phyloP scores from a whole-genome alignment of 2,113 vertebrate species.

The Varanus komodoensis region DNA sequence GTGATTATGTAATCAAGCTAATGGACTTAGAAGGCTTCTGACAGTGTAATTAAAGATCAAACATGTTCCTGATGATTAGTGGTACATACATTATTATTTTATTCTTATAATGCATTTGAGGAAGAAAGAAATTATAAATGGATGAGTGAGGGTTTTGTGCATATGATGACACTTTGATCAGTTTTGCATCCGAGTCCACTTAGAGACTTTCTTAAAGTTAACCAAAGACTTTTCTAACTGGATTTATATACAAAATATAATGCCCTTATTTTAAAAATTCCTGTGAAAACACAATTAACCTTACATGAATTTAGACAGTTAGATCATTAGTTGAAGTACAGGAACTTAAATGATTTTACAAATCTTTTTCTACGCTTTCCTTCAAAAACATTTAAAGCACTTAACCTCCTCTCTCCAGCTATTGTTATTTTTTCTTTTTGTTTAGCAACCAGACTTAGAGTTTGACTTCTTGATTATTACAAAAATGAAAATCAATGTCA shows the following conservation, averaged over 20 bases:
- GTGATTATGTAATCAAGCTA: slow-evolving; percentile 3
- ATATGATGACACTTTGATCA: slow-evolving; percentile 4
- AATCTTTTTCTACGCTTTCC: neutral
- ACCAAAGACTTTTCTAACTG: too few relatives aligned
- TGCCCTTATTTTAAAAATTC: neutral
- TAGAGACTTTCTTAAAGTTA: neutral
- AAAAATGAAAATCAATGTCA: neutral
- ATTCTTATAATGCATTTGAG: slow-evolving; percentile 17
- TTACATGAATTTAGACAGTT: neutral
- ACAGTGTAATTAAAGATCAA: slow-evolving; percentile 26
- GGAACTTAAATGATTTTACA: too few relatives aligned
- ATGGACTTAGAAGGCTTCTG: neutral
- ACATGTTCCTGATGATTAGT: neutral
- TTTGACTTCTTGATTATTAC: neutral
- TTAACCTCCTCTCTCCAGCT: neutral
- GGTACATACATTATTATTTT: slow-evolving; percentile 15
- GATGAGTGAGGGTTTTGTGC: neutral
- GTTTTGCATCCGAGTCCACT: neutral
- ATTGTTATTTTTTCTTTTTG: too few relatives aligned
- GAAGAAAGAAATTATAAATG: slow-evolving; percentile 24
- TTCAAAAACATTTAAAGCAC: neutral
- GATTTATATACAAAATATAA: neutral
- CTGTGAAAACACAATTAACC: neutral
- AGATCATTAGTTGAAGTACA: neutral
- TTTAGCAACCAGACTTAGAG: neutral